Evolutionary conservation across 1,140 invertebrate genomes (phyloP), one percentile per base, ranked within the genome.

Genomic region (Nephila pilipes): DNA sequence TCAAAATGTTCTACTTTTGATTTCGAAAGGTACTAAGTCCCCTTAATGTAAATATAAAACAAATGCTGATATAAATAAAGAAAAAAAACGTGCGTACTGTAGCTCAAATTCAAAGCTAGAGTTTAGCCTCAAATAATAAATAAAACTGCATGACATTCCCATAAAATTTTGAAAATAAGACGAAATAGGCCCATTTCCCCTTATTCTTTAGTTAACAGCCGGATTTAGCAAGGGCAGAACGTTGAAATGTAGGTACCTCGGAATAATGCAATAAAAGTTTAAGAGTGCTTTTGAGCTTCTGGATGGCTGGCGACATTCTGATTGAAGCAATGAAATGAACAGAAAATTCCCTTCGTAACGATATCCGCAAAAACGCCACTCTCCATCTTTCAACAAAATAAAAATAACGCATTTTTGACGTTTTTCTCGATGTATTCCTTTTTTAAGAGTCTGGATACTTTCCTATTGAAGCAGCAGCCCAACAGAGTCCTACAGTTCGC

Each of bases 291-390:
- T 81, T n/a, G 22, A 25, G 4, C 38, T 22, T 14, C 10, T n/a
- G 1, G 22, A 20, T n/a, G 20, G 16, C 12, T 46, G 14, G 12
- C 65, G 25, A 75, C 65, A 32, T 75, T 75, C 29, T 75, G 29
- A 75, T 75, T 75, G 25, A 75, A 75, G 29, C 29, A 75, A 75
- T 75, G 65, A 75, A 75, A 75, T 32, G 65, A 36, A 75, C 29
- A 75, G 65, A 75, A 75, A 75, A 32, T 32, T 75, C 65, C 29
- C 65, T 75, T 29, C 65, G 10, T 75, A 75, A 75, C 29, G 65
- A 75, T 75, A 75, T 75, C 65, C 65, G 32, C 65, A 29, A 75
- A 75, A 75, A 75, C 65, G 65, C 29, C 5, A 60, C 58, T 18
- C 5, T 18, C 16, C 29, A 36, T 32, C 29, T 75, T 75, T 32